phyloP scores from a whole-genome alignment of 2,888 invertebrate species.

The Ctenicera cuprea region DNA sequence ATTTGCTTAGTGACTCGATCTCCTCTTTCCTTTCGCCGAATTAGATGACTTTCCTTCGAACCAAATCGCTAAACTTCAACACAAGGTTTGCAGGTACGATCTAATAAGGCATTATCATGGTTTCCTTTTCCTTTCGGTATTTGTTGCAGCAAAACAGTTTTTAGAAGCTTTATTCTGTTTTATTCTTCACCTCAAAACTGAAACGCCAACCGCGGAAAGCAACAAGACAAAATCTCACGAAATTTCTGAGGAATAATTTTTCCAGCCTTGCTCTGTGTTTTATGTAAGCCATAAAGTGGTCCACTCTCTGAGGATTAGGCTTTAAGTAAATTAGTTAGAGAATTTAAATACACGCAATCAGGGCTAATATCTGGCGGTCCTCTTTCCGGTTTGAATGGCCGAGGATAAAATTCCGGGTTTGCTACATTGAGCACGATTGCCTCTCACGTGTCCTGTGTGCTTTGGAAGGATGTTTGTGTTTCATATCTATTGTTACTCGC shows the following conservation, averaged over 20 bases:
- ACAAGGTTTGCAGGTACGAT: slow-evolving; percentile 12
- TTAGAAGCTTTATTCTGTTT: background rate
- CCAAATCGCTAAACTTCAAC: slow-evolving; percentile 23
- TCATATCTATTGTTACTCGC: slow-evolving; percentile 38
- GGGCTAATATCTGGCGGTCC: slow-evolving; percentile 3
- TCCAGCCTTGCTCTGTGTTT: slow-evolving; percentile 5
- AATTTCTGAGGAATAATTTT: background rate
- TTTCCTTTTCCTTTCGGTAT: slow-evolving; percentile 7
- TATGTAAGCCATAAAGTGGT: slow-evolving; percentile 7
- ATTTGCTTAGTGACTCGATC: slow-evolving; percentile 30
- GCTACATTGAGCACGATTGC: slow-evolving; percentile 19
- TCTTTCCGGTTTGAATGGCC: slow-evolving; percentile 11
- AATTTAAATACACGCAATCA: slow-evolving; percentile 11
- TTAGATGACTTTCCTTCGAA: slow-evolving; percentile 14
- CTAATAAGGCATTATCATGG: slow-evolving; percentile 18
- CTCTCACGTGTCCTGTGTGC: slow-evolving; percentile 21
- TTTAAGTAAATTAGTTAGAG: slow-evolving; percentile 16
- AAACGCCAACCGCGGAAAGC: too few species aligned
- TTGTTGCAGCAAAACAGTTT: slow-evolving; percentile 12
- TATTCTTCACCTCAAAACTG: background rate
- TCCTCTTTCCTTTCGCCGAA: slow-evolving; percentile 6
- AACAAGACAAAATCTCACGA: background rate
- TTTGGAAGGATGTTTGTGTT: slow-evolving; percentile 27
- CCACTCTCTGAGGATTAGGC: slow-evolving; percentile 3
- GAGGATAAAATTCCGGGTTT: slow-evolving; percentile 10